These are phyloP conservation scores for Mormyrus iriodes DNA, from an alignment of 2,113 vertebrate species.

Conservation along the genomic window DNA sequence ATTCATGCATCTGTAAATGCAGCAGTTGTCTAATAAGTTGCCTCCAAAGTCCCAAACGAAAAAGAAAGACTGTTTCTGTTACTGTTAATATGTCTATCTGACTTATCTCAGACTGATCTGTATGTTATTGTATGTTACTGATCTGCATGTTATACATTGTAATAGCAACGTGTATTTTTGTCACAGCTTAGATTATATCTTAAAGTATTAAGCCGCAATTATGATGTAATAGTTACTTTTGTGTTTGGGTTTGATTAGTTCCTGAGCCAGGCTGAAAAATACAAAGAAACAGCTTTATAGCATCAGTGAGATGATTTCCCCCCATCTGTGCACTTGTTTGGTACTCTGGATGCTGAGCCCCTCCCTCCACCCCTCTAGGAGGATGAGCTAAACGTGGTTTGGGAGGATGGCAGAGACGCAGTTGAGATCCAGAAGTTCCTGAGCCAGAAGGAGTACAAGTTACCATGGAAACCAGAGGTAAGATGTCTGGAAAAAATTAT, in stretches of 20 bases:
- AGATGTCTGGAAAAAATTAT: conserved; percentile 13
- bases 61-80: background rate
- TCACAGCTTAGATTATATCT: background rate
- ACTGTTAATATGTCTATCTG: background rate
- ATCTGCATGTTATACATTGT: background rate
- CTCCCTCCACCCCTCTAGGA: conserved; percentile 24
- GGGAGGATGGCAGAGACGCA: conserved; percentile 25
- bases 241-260: background rate
- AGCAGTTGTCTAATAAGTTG: background rate
- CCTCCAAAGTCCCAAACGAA: background rate
- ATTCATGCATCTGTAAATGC: background rate
- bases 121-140: too few relatives aligned
- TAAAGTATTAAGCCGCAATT: background rate
- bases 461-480: conserved; percentile 51
- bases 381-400: conserved; percentile 27
- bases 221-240: background rate
- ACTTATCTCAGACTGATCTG: background rate
- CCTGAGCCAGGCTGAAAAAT: background rate
- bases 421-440: conserved; percentile 39
- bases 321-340: background rate
- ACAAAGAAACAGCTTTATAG: background rate
- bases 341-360: background rate
- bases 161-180: background rate
- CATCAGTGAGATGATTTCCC: background rate
- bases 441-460: conserved; percentile 37